These are phyloP conservation scores for Neodiprion virginianus DNA, from an alignment of 1,140 invertebrate genomes.

Conservation along the genomic window DNA sequence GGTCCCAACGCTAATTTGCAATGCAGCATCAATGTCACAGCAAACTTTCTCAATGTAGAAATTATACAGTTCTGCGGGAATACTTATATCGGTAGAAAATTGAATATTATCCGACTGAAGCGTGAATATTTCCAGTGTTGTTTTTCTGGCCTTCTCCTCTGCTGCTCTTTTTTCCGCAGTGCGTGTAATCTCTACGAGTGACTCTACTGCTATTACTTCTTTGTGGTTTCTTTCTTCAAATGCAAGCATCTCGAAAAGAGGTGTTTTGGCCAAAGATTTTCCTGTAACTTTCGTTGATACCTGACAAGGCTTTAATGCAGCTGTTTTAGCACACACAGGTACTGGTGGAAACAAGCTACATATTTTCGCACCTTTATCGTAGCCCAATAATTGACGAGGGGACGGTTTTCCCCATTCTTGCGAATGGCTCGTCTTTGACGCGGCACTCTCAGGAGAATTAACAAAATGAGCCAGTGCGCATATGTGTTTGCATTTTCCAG, in stretches of 20 bases:
- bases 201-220: conserved; percentile 20
- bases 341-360: conserved; percentile 10
- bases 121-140: conserved; percentile 19
- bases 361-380: conserved; percentile 24
- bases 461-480: conserved; percentile 22
- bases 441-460: conserved; percentile 20
- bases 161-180: not conserved
- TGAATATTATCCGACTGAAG: conserved; percentile 16
- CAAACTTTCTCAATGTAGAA: conserved; percentile 20
- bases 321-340: not conserved
- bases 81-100: not conserved
- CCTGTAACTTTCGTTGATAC: conserved; percentile 7
- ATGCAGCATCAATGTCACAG: conserved; percentile 19
- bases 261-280: conserved; percentile 5
- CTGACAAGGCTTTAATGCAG: not conserved
- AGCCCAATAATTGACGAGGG: conserved; percentile 16
- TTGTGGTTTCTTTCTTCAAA: conserved; percentile 22
- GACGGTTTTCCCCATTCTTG: conserved; percentile 28
- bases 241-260: conserved; percentile 14
- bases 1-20: conserved; percentile 19
- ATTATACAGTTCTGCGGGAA: not conserved
- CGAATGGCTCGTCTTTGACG: conserved; percentile 21
- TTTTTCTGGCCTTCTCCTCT: conserved; percentile 17
- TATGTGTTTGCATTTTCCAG: conserved; percentile 26
- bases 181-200: conserved; percentile 8